Base-by-base conservation (phyloP, 2,888 invertebrate species). In the Meghimatium bilineatum region DNA sequence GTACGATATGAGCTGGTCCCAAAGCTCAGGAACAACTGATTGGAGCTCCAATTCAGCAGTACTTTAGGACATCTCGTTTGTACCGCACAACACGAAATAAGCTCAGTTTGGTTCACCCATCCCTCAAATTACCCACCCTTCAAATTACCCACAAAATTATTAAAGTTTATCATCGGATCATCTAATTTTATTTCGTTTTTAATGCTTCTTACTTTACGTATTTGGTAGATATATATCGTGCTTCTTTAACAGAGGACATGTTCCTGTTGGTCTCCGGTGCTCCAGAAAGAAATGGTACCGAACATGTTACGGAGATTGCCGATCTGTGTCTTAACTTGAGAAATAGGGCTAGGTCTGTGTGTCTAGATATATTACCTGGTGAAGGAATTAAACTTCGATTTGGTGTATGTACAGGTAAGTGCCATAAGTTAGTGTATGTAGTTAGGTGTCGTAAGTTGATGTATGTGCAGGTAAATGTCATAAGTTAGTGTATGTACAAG, bases 261-360 rank as follows among this genome's bases (percentile, higher is more conserved):
- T 67, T 69, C 34, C 69, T 82, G 26, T 36, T 82, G 36, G 82
- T 76, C 14, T 82, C 82, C 26, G 82, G 82, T 36, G 82, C 77
- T 1, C 82, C 82, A 29, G n/a, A 56, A 34, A 76, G 76, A 36
- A 82, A 76, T 52, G 76, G 76, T 44, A 29, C 38, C 14, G 76
- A 67, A 0, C 81, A 81, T 32, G 76, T 76, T n/a, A 76, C 76
- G n/a, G 82, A 82, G 60, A 69, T 82, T 14, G 82, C 82, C 26
- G 69, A 82, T 56, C 34, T 82, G 52, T 82, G 82, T 56, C 69
- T 82, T 29, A 69, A n/a, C 32, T 52, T 82, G 36, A 72, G 77
- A 52, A 38, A 14, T 10, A 44, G 77, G 23, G 63, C 63, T 34
- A 32, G 49, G 1, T 77, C 69, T 52, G 76, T 77, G n/a, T 69